Base-by-base conservation (phyloP, 2,888 invertebrate genomes). In the Caenorhabditis zanzibari region DNA sequence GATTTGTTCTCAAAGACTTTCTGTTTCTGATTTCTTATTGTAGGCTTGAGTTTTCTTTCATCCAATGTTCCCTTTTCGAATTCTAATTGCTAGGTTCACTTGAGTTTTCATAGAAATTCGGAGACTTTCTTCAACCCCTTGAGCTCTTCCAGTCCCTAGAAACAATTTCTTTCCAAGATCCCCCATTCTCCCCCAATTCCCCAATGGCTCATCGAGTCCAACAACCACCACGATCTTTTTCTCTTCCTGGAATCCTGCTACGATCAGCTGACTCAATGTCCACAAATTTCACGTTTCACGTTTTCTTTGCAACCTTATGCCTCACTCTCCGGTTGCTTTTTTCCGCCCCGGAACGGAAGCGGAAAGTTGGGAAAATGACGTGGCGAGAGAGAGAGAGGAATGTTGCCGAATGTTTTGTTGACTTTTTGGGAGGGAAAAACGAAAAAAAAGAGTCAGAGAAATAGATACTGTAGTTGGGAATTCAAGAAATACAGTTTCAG, bases 171-270 rank as follows among this genome's bases (percentile, higher is more conserved):
- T 44, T 2, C 44, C 47, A 26, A n/a, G 26, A 47, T 19, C 32
- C 47, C 66, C 66, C 32, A 12, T 19, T 32, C 3, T 6, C 16
- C n/a, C 28, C 52, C 12, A 4, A 19, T 10, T 26, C 32, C 35
- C 22, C 22, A 32, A 59, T 72, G 59, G 72, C 72, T 72, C 72
- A 72, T 72, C 59, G 72, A 72, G 72, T 59, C 59, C 72, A 72
- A 61, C 47, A 72, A 72, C 72, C 72, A 71, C 56, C 28, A 41
- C 56, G 58, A 56, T 58, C 41, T 58, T 44, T 26, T 26, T 19
- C 22, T 5, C 24, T 12, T 68, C 54, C 32, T 32, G 32, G 12
- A 38, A 22, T 26, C 24, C 41, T 63, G 24, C 26, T 44, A 10
- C 52, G 35, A 68, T 68, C 68, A 68, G 68, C 68, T 68, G 68